phyloP scores from a whole-genome alignment of 2,888 invertebrate genomes.

The Aphodius sticticus region DNA sequence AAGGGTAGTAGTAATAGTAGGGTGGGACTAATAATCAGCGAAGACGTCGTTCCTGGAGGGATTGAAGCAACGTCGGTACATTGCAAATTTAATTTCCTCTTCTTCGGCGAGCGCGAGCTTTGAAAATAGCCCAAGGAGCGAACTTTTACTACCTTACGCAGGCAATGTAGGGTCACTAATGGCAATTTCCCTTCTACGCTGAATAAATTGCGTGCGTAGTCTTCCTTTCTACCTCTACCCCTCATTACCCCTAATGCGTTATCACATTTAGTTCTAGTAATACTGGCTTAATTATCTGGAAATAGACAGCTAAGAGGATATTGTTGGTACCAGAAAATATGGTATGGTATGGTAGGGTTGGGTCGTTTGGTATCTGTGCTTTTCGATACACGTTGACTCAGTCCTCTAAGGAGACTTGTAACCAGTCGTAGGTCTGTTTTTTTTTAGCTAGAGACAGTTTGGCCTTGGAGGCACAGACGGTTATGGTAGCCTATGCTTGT shows the following conservation, averaged over 20 bases:
- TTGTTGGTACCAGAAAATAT: no score
- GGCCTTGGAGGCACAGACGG: no score
- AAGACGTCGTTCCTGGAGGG: neutral
- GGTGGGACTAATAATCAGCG: constrained; percentile 4
- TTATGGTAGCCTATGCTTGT: no score
- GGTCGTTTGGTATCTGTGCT: no score
- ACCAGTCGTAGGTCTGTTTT: no score
- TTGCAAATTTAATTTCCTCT: neutral
- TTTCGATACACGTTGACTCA: no score
- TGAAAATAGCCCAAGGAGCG: neutral
- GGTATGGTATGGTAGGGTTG: no score
- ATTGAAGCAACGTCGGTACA: neutral
- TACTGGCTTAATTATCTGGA: constrained; percentile 25
- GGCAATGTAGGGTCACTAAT: neutral
- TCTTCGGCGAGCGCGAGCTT: neutral
- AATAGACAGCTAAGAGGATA: no score
- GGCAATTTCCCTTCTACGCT: neutral
- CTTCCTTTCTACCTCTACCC: neutral
- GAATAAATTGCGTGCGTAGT: neutral
- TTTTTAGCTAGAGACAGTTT: no score
- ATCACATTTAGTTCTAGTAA: neutral
- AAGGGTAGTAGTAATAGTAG: neutral
- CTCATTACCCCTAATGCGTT: neutral
- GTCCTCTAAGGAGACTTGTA: no score
- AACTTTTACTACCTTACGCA: neutral